Base-by-base conservation (phyloP, 2,797 vertebrate genomes). In the Eulemur albifrons region DNA sequence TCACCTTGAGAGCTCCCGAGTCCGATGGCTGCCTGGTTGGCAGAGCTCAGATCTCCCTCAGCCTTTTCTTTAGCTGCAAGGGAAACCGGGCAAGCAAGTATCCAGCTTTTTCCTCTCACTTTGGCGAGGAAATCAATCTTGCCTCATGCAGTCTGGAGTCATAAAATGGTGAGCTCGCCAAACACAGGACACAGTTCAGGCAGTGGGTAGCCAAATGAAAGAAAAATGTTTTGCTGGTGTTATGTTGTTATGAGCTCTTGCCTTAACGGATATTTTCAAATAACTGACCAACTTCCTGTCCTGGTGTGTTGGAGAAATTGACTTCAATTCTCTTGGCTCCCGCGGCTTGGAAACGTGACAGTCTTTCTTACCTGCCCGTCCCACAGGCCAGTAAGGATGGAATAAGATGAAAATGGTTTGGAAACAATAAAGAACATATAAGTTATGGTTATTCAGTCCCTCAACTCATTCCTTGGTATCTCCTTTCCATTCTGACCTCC, bases 321-420 rank as follows among this genome's bases (percentile, higher is more conserved):
- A 70, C 61, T 72, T 85, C 30, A 30, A 1, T 89, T 61, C 45
- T 93, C 0, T 92, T 72, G 52, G 30, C 15, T 80, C 32, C 2
- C 70, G 75, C 73, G 21, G 7, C 40, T 59, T 86, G 30, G 4
- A 82, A 30, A 79, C 25, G 38, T 84, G 72, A 40, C 2, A 48
- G 14, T 73, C 32, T 93, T 70, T 95, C 50, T 92, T 45, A 80
- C 18, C 54, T 85, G 35, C 54, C n/a, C 82, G n/a, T 59, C n/a
- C 35, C 40, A 65, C 10, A 70, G 59, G 7, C 81, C 67, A 76
- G 27, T 48, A 48, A 65, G 63, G 63, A 76, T 43, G 27, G 93
- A 90, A 50, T 82, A 65, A 82, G 35, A 75, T 89, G 61, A 82
- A 88, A 94, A 91, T 87, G 21, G 25, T 57, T 57, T 79, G 63